Evolutionary conservation across 2,888 invertebrate genomes (phyloP).

Genomic region (Epistrophe eligans): DNA sequence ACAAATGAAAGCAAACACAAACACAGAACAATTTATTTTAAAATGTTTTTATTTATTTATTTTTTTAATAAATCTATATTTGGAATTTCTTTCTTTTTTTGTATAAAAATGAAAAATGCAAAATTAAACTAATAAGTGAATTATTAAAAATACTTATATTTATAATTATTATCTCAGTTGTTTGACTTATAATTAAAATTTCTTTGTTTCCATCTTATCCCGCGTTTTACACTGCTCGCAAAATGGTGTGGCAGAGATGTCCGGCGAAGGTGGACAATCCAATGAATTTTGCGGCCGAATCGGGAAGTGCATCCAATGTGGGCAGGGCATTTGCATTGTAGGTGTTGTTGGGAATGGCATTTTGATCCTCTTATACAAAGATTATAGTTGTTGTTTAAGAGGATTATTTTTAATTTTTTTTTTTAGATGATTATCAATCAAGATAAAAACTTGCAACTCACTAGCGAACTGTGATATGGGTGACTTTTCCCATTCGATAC

Average conservation of each 20-base stretch:
- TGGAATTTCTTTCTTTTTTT: not conserved
- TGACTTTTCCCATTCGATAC: conserved; percentile 48
- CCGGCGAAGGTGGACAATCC: conserved; percentile 67
- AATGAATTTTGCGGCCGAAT: conserved; percentile 77
- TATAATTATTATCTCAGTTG: conserved; percentile 41
- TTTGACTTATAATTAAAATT: conserved; percentile 43
- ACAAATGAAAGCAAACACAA: conserved; percentile 9
- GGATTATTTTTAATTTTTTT: not conserved
- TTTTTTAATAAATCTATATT: conserved; percentile 15
- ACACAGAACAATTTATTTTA: not conserved
- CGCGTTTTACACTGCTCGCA: conserved; percentile 47
- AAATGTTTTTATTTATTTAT: too few relatives aligned
- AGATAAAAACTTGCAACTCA: conserved; percentile 11
- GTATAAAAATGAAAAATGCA: not conserved
- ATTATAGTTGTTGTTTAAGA: too few relatives aligned
- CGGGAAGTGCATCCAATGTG: conserved; percentile 83
- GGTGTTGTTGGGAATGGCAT: conserved; percentile 82
- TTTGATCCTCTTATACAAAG: too few relatives aligned
- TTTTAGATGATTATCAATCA: not conserved
- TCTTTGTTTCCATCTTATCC: conserved; percentile 40
- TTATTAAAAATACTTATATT: conserved; percentile 1
- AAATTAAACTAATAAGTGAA: not conserved
- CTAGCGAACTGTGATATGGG: conserved; percentile 39
- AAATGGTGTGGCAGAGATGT: conserved; percentile 40
- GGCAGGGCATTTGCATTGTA: conserved; percentile 82